Percentiles rank a stretch among this genome's conserved stretches.
Evolutionary conservation across 1,140 invertebrate genomes (phyloP).

Genomic region (Akabosia matsudoensis): DNA sequence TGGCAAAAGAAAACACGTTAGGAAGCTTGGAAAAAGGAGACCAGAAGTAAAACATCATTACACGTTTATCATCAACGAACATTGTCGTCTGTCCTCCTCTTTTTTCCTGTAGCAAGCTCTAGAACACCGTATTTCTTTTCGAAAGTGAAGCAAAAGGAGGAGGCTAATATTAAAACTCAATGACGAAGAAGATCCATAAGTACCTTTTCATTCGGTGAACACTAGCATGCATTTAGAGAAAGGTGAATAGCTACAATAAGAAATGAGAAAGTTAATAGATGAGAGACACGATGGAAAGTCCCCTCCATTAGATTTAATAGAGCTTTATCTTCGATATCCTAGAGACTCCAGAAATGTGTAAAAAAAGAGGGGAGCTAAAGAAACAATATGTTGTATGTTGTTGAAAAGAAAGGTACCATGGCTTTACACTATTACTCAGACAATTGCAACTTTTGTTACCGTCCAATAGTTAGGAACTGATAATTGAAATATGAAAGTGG

Average conservation of each 20-base stretch:
- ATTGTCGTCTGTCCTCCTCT: not conserved
- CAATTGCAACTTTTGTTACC: too few species aligned
- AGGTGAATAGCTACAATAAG: not conserved
- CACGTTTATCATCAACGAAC: not conserved
- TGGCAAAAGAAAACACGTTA: not conserved
- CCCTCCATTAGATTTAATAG: constrained; percentile 4
- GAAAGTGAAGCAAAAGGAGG: not conserved
- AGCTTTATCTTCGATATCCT: not conserved
- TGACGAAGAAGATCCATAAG: too few species aligned
- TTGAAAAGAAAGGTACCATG: not conserved
- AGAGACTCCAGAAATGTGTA: too few species aligned
- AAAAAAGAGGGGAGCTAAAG: not conserved
- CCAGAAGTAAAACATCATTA: constrained; percentile 3
- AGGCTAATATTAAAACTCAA: too few species aligned
- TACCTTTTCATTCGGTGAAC: too few species aligned
- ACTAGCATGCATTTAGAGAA: too few species aligned
- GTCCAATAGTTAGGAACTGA: too few species aligned
- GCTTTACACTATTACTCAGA: too few species aligned
- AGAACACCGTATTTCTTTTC: not conserved
- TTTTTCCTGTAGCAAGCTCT: not conserved
- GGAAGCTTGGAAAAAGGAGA: not conserved
- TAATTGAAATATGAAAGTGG: too few species aligned
- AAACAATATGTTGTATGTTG: not conserved
- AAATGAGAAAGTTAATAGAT: not conserved
- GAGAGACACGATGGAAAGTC: not conserved